These are phyloP conservation scores for Sylvilagus floridanus DNA, from an alignment of 2,797 vertebrate species.

Conservation along the genomic window DNA sequence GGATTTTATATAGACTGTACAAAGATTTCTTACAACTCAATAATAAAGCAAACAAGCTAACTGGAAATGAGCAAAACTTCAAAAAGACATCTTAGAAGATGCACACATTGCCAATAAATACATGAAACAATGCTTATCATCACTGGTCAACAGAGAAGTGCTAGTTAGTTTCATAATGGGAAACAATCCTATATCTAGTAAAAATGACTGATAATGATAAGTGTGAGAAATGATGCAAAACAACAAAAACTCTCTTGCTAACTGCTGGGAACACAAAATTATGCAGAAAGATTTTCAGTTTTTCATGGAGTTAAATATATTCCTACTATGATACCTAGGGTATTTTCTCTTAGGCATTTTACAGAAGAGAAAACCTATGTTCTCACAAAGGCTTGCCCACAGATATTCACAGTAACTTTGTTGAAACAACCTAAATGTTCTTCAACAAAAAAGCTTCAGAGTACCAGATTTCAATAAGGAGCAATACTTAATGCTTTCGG, in stretches of 20 bases:
- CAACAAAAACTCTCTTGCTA: not conserved
- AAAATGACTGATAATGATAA: not conserved
- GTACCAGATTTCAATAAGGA: not conserved
- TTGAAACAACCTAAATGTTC: not conserved
- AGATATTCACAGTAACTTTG: not conserved
- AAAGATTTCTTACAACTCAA: not conserved
- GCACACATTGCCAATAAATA: not conserved
- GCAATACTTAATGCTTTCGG: not conserved
- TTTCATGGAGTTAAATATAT: not conserved
- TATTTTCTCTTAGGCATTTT: not conserved
- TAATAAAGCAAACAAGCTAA: not conserved
- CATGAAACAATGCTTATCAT: not conserved
- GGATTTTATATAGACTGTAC: not conserved
- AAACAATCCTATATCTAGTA: not conserved
- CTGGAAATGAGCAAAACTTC: conserved; percentile 13
- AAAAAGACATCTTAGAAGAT: not conserved
- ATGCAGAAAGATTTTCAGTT: not conserved
- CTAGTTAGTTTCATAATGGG: not conserved
- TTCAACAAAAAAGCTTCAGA: not conserved
- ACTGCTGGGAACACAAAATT: not conserved
- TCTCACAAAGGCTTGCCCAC: not conserved
- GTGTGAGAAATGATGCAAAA: not conserved
- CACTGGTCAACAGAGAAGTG: not conserved
- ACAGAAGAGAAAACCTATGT: not conserved
- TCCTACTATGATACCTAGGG: not conserved